These are phyloP conservation scores for Maccullochella peelii DNA, from an alignment of 2,113 vertebrate genomes.

Conservation along the genomic window DNA sequence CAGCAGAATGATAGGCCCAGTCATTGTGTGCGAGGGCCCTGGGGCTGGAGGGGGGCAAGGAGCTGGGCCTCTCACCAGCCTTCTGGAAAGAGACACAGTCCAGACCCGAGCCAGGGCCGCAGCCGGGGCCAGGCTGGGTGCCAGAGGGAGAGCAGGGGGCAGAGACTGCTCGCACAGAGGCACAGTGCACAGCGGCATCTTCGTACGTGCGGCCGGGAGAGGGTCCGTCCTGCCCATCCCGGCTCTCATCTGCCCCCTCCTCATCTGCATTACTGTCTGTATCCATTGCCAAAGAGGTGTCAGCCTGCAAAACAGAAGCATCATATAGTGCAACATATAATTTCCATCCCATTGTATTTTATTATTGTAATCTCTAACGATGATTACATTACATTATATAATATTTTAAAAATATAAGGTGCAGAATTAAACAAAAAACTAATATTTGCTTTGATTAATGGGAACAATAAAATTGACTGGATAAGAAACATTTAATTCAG, in stretches of 20 bases:
- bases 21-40: constrained; percentile 77
- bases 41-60: constrained; percentile 81
- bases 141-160: constrained; percentile 78
- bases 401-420: background rate
- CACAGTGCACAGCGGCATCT: constrained; percentile 64
- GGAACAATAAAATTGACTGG: background rate
- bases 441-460: constrained; percentile 6
- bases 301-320: constrained; percentile 72
- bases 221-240: constrained; percentile 77
- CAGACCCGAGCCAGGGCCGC: constrained; percentile 54
- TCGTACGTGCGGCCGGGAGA: constrained; percentile 53
- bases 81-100: constrained; percentile 70
- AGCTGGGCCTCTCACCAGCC: constrained; percentile 77
- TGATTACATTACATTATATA: background rate
- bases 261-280: constrained; percentile 85
- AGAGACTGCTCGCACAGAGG: constrained; percentile 60
- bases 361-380: background rate
- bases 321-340: background rate
- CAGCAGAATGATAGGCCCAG: constrained; percentile 77
- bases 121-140: constrained; percentile 39
- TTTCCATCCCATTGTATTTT: background rate
- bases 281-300: constrained; percentile 80
- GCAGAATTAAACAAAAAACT: background rate
- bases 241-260: constrained; percentile 81
- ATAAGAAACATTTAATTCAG: background rate